phyloP scores from a whole-genome alignment of 2,888 invertebrate species.

The Hoplodrina blanda region DNA sequence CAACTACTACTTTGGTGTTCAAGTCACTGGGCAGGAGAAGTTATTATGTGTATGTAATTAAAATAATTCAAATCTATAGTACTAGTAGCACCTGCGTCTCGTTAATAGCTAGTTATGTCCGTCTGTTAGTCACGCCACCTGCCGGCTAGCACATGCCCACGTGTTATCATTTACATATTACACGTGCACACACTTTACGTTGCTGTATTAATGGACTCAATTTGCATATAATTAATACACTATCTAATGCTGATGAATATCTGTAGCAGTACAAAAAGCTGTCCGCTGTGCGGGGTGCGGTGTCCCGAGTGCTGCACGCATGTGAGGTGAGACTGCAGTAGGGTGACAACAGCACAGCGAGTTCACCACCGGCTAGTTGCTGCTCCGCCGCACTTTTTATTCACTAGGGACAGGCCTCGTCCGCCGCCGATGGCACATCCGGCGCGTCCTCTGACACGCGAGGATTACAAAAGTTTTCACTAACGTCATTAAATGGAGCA shows the following conservation, averaged over 20 bases:
- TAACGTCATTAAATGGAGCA: constrained; percentile 19
- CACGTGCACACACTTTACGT: not conserved
- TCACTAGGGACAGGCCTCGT: not conserved
- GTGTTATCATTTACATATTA: not conserved
- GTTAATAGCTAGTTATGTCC: not conserved
- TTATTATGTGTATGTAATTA: too few relatives aligned
- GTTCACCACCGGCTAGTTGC: not conserved
- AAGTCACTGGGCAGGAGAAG: too few relatives aligned
- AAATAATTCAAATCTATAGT: too few relatives aligned
- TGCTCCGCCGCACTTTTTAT: constrained; percentile 13
- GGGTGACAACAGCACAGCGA: too few relatives aligned
- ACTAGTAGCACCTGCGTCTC: not conserved
- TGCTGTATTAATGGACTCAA: not conserved
- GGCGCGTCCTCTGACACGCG: not conserved
- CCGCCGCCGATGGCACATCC: not conserved
- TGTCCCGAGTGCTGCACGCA: too few relatives aligned
- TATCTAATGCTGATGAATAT: not conserved
- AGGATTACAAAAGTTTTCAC: constrained; percentile 24
- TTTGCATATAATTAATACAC: not conserved
- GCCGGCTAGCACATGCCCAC: not conserved
- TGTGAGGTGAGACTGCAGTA: too few relatives aligned
- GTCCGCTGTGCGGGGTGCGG: too few relatives aligned
- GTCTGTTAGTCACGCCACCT: not conserved
- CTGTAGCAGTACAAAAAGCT: not conserved
- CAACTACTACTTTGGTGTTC: too few relatives aligned